Percentiles rank a stretch among this genome's conserved stretches.
Evolutionary conservation across 2,888 invertebrate species (phyloP).

Genomic region (Oligia fasciuncula): DNA sequence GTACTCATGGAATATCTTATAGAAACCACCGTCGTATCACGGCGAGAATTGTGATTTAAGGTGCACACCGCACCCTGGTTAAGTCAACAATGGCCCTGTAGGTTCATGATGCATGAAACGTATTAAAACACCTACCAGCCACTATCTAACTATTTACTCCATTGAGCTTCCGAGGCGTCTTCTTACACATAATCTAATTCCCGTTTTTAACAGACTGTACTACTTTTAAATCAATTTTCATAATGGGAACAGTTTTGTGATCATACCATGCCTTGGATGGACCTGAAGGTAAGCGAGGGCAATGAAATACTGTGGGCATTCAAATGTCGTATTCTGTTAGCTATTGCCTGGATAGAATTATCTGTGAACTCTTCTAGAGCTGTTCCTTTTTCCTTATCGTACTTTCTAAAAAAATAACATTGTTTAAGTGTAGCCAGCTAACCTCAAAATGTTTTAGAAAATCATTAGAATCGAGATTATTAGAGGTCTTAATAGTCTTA

Average conservation of each 20-base stretch:
- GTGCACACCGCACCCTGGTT: not conserved
- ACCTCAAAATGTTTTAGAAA: not conserved
- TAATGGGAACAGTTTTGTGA: not conserved
- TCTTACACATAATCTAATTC: not conserved
- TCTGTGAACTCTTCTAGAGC: slow-evolving; percentile 75
- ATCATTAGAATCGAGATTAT: not conserved
- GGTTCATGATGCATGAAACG: not conserved
- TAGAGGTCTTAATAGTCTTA: not conserved
- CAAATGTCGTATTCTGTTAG: slow-evolving; percentile 64
- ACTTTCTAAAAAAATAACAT: slow-evolving; percentile 71
- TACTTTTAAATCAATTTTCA: not conserved
- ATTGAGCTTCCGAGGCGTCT: not conserved
- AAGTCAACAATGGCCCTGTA: not conserved
- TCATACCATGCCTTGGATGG: slow-evolving; percentile 68
- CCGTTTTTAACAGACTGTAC: not conserved
- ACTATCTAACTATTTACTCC: fast-evolving
- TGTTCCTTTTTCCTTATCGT: slow-evolving; percentile 74
- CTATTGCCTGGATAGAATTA: slow-evolving; percentile 68
- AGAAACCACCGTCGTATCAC: not conserved
- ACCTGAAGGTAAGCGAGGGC: slow-evolving; percentile 68
- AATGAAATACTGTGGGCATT: slow-evolving; percentile 61
- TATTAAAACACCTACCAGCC: not conserved
- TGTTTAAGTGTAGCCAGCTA: not conserved
- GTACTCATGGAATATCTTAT: not conserved
- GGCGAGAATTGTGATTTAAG: no score